A percentile compares a stretch with the other conserved stretches of the same genome.
Conservation (phyloP, 2,797 vertebrate genomes). For the Pteronotus mesoamericanus region DNA sequence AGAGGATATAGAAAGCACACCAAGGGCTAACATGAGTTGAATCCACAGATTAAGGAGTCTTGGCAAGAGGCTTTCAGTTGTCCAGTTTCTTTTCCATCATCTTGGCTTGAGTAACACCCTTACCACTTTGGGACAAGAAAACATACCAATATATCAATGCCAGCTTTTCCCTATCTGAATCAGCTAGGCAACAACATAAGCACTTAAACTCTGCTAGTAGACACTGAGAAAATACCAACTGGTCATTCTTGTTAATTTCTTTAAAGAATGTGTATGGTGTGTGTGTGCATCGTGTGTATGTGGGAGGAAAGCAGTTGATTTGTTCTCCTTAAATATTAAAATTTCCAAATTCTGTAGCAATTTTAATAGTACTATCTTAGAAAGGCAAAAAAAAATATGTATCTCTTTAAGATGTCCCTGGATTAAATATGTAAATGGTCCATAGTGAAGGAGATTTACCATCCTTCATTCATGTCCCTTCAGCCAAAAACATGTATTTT, state of each 20-base stretch:
- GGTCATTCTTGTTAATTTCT: neutral
- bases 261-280: neutral
- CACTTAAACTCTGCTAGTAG: neutral
- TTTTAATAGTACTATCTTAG: neutral
- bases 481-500: neutral
- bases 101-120: neutral
- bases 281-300: neutral
- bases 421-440: neutral
- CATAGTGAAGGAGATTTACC: neutral
- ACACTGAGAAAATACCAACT: neutral
- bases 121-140: neutral
- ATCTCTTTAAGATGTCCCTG: neutral
- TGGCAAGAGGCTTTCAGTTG: neutral
- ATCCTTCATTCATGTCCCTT: neutral
- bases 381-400: neutral
- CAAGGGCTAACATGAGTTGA: neutral
- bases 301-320: neutral
- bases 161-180: neutral
- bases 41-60: neutral
- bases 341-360: neutral
- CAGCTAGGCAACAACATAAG: neutral
- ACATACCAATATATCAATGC: neutral
- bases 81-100: neutral
- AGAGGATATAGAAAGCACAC: neutral
- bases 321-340: neutral